Evolutionary conservation across 2,113 vertebrate species (phyloP), one percentile per base, ranked within the genome.

Genomic region (Meriones unguiculatus): DNA sequence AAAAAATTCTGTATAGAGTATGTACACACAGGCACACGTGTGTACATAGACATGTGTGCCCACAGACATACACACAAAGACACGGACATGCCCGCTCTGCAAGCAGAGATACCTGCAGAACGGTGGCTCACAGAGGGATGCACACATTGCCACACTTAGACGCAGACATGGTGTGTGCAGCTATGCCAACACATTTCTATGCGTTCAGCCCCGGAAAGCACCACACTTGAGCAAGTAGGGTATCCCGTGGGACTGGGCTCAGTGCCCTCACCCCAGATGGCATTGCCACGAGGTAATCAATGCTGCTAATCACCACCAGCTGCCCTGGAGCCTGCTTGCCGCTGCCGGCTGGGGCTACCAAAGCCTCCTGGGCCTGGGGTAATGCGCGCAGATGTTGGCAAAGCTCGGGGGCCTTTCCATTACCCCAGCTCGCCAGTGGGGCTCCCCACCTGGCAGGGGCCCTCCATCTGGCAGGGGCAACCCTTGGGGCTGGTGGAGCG

Each of bases 221-320:
- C 87, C 41, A 32, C 87, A 38, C 0, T 5, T 88, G 91, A 77
- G 93, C 87, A 89, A 97, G 91, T 73, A 69, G 93, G 78, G 91
- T 64, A 90, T 95, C 95, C 94, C 70, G 8, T 73, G 80, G 7
- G 50, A 82, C 93, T 24, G 90, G 98, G 98, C 98, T 96, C 98
- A 0, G 10, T 93, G 98, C 98, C 98, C 97, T 98, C 96, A 22
- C 98, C 96, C 25, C 98, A 98, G 97, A 98, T 98, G 98, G 98
- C 91, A 96, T 89, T 97, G 28, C 97, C 97, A 70, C 96, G 80
- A 98, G 97, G 97, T 96, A 98, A 98, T 98, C 90, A 98, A 94
- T 35, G 82, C 98, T 94, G 96, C 96, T 99, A 98, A 99, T 99
- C 96, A 90, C 97, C 98, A 98, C 87, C 98, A 99, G 98, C 98